These are phyloP conservation scores for Smittia aterrima DNA, from an alignment of 2,888 invertebrate genomes.

Conservation along the genomic window DNA sequence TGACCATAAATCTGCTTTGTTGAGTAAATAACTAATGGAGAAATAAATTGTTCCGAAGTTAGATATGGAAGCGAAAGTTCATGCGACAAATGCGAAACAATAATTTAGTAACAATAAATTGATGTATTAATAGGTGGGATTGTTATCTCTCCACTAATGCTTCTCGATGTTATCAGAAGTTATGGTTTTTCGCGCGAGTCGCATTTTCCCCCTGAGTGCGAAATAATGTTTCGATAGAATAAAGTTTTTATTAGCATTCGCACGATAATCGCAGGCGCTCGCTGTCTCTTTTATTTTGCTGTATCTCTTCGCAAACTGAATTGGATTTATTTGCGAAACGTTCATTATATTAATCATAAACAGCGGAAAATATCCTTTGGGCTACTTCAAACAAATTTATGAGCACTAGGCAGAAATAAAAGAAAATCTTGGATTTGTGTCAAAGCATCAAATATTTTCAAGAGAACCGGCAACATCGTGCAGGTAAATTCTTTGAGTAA, in stretches of 20 bases:
- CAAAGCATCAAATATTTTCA: too few relatives aligned
- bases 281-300: too few relatives aligned
- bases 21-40: conserved; percentile 26
- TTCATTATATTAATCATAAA: conserved; percentile 5
- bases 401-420: too few relatives aligned
- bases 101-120: conserved; percentile 21
- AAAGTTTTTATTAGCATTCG: neutral
- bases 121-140: conserved; percentile 27
- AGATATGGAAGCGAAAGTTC: neutral
- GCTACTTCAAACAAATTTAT: too few relatives aligned
- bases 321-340: neutral
- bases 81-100: conserved; percentile 24
- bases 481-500: too few relatives aligned
- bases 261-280: neutral
- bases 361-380: neutral
- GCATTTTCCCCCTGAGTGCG: neutral
- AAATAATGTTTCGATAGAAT: neutral
- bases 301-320: neutral
- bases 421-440: too few relatives aligned
- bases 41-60: conserved; percentile 13
- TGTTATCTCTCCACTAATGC: neutral
- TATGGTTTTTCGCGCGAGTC: neutral
- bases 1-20: conserved; percentile 28
- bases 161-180: neutral
- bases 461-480: too few relatives aligned